Base-by-base conservation (phyloP, 2,797 vertebrate genomes). In the Todus mexicanus region DNA sequence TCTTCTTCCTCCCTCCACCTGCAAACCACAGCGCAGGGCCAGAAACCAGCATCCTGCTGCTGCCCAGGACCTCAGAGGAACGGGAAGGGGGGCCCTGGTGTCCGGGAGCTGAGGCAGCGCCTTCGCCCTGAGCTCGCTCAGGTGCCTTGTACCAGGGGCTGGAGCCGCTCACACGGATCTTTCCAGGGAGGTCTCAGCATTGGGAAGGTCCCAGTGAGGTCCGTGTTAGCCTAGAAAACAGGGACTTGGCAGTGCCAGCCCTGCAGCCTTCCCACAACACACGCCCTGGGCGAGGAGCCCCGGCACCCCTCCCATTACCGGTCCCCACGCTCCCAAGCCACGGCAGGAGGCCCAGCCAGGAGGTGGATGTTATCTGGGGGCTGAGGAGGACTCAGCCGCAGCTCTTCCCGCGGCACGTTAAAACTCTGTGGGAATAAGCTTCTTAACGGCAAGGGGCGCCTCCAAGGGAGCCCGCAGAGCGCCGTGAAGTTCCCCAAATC, bases 261-360 rank as follows among this genome's bases (percentile, higher is more conserved):
- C 42, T 9, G 15, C n/a, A 70, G 38, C 18, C 18, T 40, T 43
- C 33, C 38, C 10, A 4, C 0, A 2, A 59, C 25, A 7, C 7
- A 15, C 1, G 2, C n/a, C 37, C 37, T 38, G 31, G 10, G 27
- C 29, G 56, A 74, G 13, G 9, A 26, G 15, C 11, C 54, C 35
- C 7, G 45, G 14, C 12, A n/a, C 11, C 17, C 23, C 27, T 31
- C 29, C 1, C 1, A 48, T 22, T 47, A 71, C 27, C 64, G 48
- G 21, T 35, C 8, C 27, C 27, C 17, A 25, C 0, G 0, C 2
- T 33, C 68, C 68, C 66, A 31, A 42, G 20, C 10, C n/a, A 13
- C 26, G 29, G 1, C 1, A 0, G 0, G 0, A 77, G 45, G 37
- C 59, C 47, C 10, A 2, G 12, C 15, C 70, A 72, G 18, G 45